Percentiles rank a stretch among this genome's conserved stretches.
Evolutionary conservation across 2,797 vertebrate species (phyloP).

Genomic region (Sciurus carolinensis): DNA sequence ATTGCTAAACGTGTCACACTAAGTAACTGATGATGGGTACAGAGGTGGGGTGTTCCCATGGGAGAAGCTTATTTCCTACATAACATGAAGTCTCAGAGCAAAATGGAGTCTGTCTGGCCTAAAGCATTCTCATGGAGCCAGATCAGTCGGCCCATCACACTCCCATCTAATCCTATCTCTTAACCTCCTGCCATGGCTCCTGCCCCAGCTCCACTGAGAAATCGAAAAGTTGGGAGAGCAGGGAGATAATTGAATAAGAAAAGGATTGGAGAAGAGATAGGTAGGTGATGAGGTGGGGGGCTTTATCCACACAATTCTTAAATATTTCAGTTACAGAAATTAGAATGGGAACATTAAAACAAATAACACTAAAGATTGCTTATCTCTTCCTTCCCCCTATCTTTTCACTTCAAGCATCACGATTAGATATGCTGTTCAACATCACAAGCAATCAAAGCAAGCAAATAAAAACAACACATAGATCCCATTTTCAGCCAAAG

Average conservation of each 20-base stretch:
- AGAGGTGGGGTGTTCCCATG: too few relatives aligned
- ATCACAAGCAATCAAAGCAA: slow-evolving; percentile 18
- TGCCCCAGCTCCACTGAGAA: neutral
- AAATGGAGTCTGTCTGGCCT: too few relatives aligned
- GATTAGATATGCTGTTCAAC: neutral
- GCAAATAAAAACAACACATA: slow-evolving; percentile 52
- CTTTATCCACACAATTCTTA: neutral
- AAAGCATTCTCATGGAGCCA: too few relatives aligned
- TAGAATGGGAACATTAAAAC: neutral
- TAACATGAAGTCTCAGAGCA: too few relatives aligned
- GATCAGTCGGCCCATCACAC: too few relatives aligned
- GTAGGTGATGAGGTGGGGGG: neutral
- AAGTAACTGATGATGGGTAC: too few relatives aligned
- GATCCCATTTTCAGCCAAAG: slow-evolving; percentile 28
- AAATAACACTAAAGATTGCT: neutral
- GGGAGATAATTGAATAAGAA: neutral
- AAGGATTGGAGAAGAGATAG: neutral
- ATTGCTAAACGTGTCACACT: too few relatives aligned
- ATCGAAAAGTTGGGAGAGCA: neutral
- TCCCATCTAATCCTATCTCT: too few relatives aligned
- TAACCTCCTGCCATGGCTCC: too few relatives aligned
- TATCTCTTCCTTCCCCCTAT: neutral
- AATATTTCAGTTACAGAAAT: slow-evolving; percentile 13
- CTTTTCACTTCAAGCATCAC: neutral
- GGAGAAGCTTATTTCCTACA: too few relatives aligned